Evolutionary conservation across 2,797 vertebrate species (phyloP).

Genomic region (Hippocampus kuda): DNA sequence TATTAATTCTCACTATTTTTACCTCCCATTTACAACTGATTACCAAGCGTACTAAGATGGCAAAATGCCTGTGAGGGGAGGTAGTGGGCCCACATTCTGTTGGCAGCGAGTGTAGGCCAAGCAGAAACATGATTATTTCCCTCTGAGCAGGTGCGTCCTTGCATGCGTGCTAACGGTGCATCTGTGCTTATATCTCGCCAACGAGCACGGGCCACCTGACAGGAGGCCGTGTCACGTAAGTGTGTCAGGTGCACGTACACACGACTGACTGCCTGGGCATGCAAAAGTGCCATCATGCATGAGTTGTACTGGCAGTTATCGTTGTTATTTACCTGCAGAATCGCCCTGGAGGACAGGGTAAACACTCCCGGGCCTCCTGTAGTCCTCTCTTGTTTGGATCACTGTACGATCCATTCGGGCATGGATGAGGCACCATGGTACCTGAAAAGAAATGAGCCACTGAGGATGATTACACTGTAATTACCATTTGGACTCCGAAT

Average conservation of each 20-base stretch:
- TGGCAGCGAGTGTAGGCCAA: neutral
- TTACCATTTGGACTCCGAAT: neutral
- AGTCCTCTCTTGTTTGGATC: slow-evolving; percentile 64
- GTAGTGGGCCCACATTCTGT: neutral
- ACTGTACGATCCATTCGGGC: slow-evolving; percentile 82
- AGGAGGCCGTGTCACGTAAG: neutral
- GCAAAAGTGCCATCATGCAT: neutral
- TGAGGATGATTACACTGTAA: too few relatives aligned
- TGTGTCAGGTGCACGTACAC: neutral
- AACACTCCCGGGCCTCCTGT: slow-evolving; percentile 72
- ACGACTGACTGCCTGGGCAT: slow-evolving; percentile 1
- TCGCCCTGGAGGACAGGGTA: slow-evolving; percentile 76
- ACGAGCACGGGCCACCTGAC: neutral
- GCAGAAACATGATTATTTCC: slow-evolving; percentile 4
- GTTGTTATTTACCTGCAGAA: slow-evolving; percentile 77
- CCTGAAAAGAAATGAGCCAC: slow-evolving; percentile 31
- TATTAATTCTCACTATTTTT: neutral
- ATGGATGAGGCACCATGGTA: slow-evolving; percentile 69
- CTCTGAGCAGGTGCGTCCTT: neutral
- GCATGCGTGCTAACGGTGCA: neutral
- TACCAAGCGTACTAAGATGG: neutral
- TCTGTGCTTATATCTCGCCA: neutral
- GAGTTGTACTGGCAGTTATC: slow-evolving; percentile 8
- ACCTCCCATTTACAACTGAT: neutral
- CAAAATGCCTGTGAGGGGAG: neutral